These are phyloP conservation scores for Mobula hypostoma DNA, from an alignment of 2,113 vertebrate species.

Conservation along the genomic window DNA sequence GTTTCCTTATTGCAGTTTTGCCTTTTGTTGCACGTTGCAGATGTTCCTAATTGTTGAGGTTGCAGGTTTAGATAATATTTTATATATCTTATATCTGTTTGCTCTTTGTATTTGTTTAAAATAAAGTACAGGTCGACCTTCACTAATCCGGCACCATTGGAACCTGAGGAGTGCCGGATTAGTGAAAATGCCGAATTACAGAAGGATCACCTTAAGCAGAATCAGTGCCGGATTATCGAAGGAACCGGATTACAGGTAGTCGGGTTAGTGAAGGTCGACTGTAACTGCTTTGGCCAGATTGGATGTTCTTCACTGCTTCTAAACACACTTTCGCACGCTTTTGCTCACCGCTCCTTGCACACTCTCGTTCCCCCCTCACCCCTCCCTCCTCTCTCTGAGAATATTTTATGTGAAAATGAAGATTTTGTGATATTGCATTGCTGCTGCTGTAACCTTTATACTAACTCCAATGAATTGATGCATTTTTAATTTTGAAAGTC, in stretches of 20 bases:
- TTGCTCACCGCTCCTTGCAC: no score
- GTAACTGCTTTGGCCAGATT: not conserved
- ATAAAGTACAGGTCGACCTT: not conserved
- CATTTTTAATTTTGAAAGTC: not conserved
- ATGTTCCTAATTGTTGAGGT: not conserved
- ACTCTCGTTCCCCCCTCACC: no score
- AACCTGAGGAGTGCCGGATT: not conserved
- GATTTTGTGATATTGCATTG: not conserved
- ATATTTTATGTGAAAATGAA: no score
- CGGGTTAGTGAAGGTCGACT: not conserved
- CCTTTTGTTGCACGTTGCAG: not conserved
- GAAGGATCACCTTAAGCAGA: no score
- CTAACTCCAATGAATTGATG: not conserved
- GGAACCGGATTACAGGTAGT: no score
- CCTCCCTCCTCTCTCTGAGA: no score
- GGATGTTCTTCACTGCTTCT: not conserved
- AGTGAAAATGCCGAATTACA: no score
- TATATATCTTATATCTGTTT: not conserved
- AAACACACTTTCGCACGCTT: not conserved
- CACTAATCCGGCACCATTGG: not conserved
- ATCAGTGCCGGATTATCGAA: no score
- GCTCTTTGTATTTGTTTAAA: not conserved
- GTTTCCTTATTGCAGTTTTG: not conserved
- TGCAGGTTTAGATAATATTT: not conserved
- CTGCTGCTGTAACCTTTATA: not conserved